Base-by-base conservation (phyloP, 64 coral and sea anemone species). In the Stylophora pistillata region DNA sequence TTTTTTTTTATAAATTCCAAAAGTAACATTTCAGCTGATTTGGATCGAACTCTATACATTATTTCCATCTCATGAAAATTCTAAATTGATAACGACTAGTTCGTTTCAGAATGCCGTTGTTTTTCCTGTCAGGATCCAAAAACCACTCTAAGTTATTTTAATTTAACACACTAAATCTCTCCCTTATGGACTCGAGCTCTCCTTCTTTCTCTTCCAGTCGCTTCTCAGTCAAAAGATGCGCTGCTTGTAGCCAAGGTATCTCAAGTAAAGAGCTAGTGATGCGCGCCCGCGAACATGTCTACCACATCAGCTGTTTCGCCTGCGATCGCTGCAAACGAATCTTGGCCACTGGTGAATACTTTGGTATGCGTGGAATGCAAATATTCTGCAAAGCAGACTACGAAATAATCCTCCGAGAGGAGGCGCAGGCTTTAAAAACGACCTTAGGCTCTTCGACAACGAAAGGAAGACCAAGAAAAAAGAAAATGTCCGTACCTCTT, bases 261-360 rank as follows among this genome's bases (percentile, higher is more conserved):
- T 89, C 93, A 74, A 92, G 93, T 78, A 95, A 95, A 57, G 96
- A 98, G 56, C 69, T 98, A 41, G 96, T 98, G 26, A 98, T 98
- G 96, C 89, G 96, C 57, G 93, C 96, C 82, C 96, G 96, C 54
- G 96, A 98, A 56, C 93, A 92, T 59, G 96, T 98, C 17, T 98
- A 92, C 63, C 96, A 98, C 68, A 87, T 98, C 64, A 86, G 72
- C 60, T 98, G 96, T 85, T 98, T 98, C 81, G 94, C 96, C 58
- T 98, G 96, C 86, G 96, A 95, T 72, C 96, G 93, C 84, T 98
- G 96, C 78, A 98, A 98, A 55, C 93, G 96, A 77, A 94, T 98
- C 56, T 88, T 98, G 70, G 90, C 93, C 55, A 98, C 96, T n/a
- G 96, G 96, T 26, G 96, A 98, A 88, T 95, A 94, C 77, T 98